Base-by-base conservation (phyloP, 2,797 vertebrate genomes). In the Myripristis murdjan region DNA sequence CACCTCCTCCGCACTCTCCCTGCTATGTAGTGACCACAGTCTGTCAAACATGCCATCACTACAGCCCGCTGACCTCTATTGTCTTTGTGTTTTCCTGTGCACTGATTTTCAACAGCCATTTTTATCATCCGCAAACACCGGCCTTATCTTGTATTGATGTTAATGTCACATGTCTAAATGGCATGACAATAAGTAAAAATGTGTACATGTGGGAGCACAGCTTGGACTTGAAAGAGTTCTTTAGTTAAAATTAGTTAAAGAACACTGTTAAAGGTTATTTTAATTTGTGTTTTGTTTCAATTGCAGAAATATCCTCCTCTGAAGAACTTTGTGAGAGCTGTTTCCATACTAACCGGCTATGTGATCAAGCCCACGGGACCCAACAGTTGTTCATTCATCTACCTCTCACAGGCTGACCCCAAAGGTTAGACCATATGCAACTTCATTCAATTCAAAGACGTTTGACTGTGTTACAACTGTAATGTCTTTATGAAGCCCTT, bases 381-480 rank as follows among this genome's bases (percentile, higher is more conserved):
- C 18, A 94, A 90, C 11, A 95, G 95, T 80, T 97, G 95, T 22
- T 71, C 16, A 24, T 95, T 97, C 76, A 94, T 83, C 1, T 97
- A 96, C 79, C 93, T 97, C 47, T 95, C 95, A 5, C 95, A 96
- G 79, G 94, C 95, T 7, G 96, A 97, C 78, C 96, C 95, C 26
- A 96, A 91, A 95, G 96, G 96, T 96, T 64, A 57, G 65, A 37
- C 5, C 10, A 8, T 1, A 48, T 28, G 5, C n/a, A n/a, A 5
- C 1, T 31, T 44, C 5, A 1, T 1, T 8, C 4, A 10, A 9
- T 43, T 12, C 5, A 8, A n/a, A 23, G 23, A 4, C 22, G 33
- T 20, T 23, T 5, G n/a, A 33, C 53, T 9, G 23, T 53, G 1
- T 11, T 0, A 9, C 1, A 12, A 24, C 39, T 74, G 5, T 9